A percentile compares a stretch with the other conserved stretches of the same genome.
These are phyloP conservation scores for Myiotriccus ornatus DNA, from an alignment of 2,797 vertebrate species.

Conservation along the genomic window DNA sequence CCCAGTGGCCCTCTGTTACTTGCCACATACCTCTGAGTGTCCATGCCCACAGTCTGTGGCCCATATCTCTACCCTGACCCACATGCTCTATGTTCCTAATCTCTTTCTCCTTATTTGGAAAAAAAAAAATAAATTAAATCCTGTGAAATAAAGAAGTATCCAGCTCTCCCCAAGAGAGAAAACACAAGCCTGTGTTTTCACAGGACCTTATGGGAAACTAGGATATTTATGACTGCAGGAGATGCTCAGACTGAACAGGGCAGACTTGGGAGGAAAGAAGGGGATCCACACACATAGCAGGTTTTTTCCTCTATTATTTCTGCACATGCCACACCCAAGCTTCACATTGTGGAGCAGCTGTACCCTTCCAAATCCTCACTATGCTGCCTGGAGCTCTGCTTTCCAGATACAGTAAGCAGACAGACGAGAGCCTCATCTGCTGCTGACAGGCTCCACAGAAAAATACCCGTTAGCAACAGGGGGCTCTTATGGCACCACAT, in stretches of 20 bases:
- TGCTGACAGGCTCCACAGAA: neutral
- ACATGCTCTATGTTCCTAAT: neutral
- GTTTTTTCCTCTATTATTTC: neutral
- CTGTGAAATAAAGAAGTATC: neutral
- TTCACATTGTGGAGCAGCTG: neutral
- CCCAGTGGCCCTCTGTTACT: neutral
- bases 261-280: neutral
- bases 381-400: neutral
- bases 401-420: neutral
- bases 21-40: neutral
- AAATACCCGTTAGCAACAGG: neutral
- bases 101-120: neutral
- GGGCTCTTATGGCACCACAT: neutral
- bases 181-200: neutral
- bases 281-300: neutral
- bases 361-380: neutral
- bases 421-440: neutral
- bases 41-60: neutral
- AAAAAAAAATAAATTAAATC: neutral
- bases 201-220: neutral
- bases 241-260: neutral
- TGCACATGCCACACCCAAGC: neutral
- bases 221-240: neutral
- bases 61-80: neutral
- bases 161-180: neutral